phyloP scores from a whole-genome alignment of 1,140 invertebrate species.

The Procambarus virginalis region DNA sequence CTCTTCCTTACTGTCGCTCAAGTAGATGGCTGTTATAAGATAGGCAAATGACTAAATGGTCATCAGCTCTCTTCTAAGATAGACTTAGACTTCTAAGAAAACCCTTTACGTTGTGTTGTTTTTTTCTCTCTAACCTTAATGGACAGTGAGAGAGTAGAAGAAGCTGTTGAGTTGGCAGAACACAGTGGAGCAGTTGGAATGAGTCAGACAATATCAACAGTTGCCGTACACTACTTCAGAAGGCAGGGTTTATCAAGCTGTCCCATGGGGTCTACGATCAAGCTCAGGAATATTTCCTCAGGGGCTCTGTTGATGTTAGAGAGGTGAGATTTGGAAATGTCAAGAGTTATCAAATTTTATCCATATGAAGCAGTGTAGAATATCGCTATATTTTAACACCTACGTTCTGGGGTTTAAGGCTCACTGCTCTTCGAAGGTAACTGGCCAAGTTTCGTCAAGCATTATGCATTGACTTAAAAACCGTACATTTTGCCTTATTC shows the following conservation, averaged over 20 bases:
- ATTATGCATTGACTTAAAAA: too few relatives aligned
- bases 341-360: background rate
- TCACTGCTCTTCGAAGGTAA: too few relatives aligned
- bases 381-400: background rate
- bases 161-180: conserved; percentile 76
- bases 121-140: conserved; percentile 74
- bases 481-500: too few relatives aligned
- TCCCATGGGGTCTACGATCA: conserved; percentile 75
- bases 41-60: too few relatives aligned
- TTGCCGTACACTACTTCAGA: conserved; percentile 74
- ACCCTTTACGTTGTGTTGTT: too few relatives aligned
- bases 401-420: background rate
- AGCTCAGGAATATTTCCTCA: conserved; percentile 74
- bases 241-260: conserved; percentile 77
- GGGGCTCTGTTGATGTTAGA: conserved; percentile 75
- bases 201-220: conserved; percentile 74
- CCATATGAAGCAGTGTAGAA: background rate
- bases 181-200: conserved; percentile 75
- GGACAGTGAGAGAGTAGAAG: conserved; percentile 75
- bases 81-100: too few relatives aligned
- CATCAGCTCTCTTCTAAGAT: too few relatives aligned
- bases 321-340: conserved; percentile 73
- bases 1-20: too few relatives aligned
- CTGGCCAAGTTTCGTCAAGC: too few relatives aligned
- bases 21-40: too few relatives aligned